Conservation (phyloP, 2,888 invertebrate species). For the Eurois occulta region DNA sequence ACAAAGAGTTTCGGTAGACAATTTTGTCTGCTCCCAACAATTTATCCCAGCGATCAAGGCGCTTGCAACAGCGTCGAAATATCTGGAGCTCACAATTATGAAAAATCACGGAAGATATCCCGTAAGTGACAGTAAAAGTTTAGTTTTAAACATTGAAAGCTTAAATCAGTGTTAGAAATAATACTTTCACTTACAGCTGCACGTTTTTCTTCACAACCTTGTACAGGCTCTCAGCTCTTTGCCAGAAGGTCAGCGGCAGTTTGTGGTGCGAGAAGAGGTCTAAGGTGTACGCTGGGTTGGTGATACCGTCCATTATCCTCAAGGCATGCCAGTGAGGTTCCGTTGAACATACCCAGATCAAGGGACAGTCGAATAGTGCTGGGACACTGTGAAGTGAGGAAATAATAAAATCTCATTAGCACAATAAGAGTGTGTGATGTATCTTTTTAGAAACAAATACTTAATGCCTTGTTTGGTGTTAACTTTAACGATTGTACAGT, state of each 20-base stretch:
- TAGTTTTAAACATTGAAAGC: too few relatives aligned
- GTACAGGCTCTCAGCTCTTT: slow-evolving; percentile 73
- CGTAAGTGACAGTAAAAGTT: too few relatives aligned
- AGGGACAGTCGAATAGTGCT: slow-evolving; percentile 77
- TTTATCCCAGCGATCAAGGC: too few relatives aligned
- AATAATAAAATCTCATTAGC: background rate
- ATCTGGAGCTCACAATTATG: too few relatives aligned
- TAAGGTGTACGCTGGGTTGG: slow-evolving; percentile 79
- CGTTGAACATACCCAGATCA: slow-evolving; percentile 80
- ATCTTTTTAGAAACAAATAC: too few relatives aligned
- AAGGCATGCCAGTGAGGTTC: slow-evolving; percentile 80
- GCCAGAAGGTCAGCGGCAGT: slow-evolving; percentile 75
- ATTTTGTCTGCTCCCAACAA: too few relatives aligned
- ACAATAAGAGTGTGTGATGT: background rate
- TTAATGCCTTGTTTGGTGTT: too few relatives aligned
- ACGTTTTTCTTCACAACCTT: slow-evolving; percentile 69
- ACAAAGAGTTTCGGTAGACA: too few relatives aligned
- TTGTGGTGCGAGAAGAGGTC: slow-evolving; percentile 74
- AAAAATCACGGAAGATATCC: too few relatives aligned
- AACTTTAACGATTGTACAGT: too few relatives aligned
- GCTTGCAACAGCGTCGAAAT: too few relatives aligned
- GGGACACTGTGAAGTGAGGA: slow-evolving; percentile 74
- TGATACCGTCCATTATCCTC: slow-evolving; percentile 76
- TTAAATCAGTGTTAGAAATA: too few relatives aligned
- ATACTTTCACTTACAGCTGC: slow-evolving; percentile 68